These are phyloP conservation scores for Jacana jacana DNA, from an alignment of 2,113 vertebrate species.

Conservation along the genomic window DNA sequence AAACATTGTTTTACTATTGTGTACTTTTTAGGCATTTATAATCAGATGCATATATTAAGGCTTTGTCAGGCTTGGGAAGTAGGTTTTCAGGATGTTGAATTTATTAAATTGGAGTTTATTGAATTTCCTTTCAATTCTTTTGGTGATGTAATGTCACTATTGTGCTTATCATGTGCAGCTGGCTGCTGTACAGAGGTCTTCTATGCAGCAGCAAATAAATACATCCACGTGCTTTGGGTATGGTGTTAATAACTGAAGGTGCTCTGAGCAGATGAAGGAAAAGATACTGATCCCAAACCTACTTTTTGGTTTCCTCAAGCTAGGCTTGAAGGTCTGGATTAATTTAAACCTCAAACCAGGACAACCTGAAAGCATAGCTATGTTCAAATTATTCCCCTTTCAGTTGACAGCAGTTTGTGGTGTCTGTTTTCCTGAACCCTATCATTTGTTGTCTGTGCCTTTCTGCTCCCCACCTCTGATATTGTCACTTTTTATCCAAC, in stretches of 20 bases:
- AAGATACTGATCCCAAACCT: neutral
- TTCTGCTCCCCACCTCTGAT: neutral
- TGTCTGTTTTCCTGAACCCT: neutral
- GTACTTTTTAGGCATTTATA: neutral
- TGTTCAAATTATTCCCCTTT: neutral
- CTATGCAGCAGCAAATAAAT: neutral
- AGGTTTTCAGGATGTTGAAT: conserved; percentile 25
- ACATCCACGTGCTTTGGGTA: neutral
- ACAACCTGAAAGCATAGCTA: neutral
- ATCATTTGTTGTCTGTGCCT: neutral
- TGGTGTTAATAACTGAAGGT: neutral
- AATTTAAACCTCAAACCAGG: neutral
- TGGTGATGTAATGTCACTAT: neutral
- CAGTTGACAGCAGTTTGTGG: neutral
- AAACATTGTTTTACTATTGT: neutral
- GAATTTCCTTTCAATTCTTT: conserved; percentile 37
- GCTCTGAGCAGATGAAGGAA: neutral
- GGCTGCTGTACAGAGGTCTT: neutral
- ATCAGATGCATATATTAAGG: neutral
- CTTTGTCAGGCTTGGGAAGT: conserved; percentile 32
- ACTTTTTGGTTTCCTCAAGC: neutral
- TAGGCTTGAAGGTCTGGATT: neutral
- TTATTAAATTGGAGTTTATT: conserved; percentile 34
- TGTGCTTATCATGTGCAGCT: neutral
- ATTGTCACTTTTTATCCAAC: neutral